phyloP scores from a whole-genome alignment of 1,140 invertebrate species.

The Leptinotarsa lineolata region DNA sequence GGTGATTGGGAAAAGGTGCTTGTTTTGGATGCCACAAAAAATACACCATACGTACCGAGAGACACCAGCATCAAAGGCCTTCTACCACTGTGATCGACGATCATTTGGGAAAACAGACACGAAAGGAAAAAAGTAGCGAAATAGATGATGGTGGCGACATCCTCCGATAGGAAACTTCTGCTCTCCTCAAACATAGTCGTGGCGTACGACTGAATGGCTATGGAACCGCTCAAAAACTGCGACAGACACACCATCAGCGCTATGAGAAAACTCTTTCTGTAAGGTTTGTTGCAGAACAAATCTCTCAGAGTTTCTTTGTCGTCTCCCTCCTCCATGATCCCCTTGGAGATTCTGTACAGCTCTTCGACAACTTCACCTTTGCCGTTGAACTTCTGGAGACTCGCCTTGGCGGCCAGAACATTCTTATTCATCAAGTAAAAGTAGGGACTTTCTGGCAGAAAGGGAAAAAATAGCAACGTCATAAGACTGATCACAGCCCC shows the following conservation, averaged over 20 bases:
- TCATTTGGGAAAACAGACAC: not conserved
- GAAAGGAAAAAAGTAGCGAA: not conserved
- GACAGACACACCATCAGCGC: not conserved
- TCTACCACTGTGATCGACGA: conserved; percentile 3
- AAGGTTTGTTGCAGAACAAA: not conserved
- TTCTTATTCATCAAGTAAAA: conserved; percentile 66
- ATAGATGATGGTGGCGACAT: conserved; percentile 5
- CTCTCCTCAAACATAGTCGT: not conserved
- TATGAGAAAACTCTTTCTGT: conserved; percentile 9
- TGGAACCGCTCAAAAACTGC: not conserved
- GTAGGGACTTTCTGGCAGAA: conserved; percentile 81
- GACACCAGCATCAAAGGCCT: conserved; percentile 14
- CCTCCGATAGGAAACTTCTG: not conserved
- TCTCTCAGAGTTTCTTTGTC: not conserved
- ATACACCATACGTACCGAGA: not conserved
- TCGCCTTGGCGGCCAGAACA: conserved; percentile 64
- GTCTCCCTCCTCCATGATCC: conserved; percentile 25
- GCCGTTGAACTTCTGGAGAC: conserved; percentile 66
- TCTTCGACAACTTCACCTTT: conserved; percentile 65
- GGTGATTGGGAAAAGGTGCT: too few relatives aligned
- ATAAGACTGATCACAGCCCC: conserved; percentile 63
- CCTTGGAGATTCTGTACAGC: conserved; percentile 63
- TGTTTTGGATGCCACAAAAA: not conserved
- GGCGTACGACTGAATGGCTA: conserved; percentile 14
- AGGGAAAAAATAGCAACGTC: conserved; percentile 67